Conservation (phyloP, 2,113 vertebrate genomes). For the Oreochromis aureus region DNA sequence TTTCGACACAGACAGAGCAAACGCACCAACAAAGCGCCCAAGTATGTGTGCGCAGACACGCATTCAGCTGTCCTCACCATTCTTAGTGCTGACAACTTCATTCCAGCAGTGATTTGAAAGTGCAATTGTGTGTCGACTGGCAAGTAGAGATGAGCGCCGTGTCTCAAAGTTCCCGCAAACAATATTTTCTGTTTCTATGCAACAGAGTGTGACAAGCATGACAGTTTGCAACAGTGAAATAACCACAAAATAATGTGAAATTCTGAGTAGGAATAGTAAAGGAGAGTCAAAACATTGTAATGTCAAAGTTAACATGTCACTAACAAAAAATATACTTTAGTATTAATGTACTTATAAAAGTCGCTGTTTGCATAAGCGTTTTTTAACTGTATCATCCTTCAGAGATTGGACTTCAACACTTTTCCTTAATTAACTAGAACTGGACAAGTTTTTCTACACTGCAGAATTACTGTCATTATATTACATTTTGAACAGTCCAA, state of each 20-base stretch:
- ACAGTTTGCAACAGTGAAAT: background rate
- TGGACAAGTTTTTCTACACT: background rate
- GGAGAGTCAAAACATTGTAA: background rate
- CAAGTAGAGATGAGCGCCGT: background rate
- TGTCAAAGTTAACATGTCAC: background rate
- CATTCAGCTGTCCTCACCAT: background rate
- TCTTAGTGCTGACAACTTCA: background rate
- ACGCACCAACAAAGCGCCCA: background rate
- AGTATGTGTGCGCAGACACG: background rate
- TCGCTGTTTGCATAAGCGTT: background rate
- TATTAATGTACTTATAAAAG: background rate
- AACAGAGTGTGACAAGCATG: background rate
- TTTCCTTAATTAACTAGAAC: background rate
- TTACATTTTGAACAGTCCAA: background rate
- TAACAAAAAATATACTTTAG: background rate
- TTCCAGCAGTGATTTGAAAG: slow-evolving; percentile 1
- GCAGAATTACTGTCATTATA: background rate
- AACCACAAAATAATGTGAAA: background rate
- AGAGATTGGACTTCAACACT: background rate
- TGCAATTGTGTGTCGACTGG: background rate
- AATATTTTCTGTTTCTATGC: background rate
- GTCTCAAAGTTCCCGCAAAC: background rate
- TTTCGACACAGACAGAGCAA: background rate
- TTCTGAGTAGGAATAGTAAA: background rate
- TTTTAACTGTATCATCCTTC: background rate